Conservation (phyloP, 1,140 invertebrate genomes). For the Dinoponera quadriceps region DNA sequence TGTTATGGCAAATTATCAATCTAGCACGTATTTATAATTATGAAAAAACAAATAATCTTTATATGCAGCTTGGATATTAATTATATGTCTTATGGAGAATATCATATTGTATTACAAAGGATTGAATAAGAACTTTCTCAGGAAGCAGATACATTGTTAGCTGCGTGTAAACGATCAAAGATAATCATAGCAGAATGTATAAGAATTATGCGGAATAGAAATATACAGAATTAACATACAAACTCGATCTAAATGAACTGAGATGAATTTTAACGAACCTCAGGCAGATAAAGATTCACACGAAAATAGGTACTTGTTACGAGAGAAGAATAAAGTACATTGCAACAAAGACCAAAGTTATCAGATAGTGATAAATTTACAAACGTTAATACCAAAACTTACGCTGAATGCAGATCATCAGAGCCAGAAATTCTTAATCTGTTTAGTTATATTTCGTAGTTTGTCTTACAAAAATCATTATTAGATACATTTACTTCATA, state of each 20-base stretch:
- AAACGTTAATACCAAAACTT: neutral
- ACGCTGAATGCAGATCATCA: constrained; percentile 9
- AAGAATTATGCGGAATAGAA: neutral
- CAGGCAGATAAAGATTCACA: neutral
- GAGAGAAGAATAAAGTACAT: neutral
- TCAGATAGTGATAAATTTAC: constrained; percentile 1
- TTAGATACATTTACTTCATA: no score
- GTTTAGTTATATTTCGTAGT: no score
- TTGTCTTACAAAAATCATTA: neutral
- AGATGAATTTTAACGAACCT: constrained; percentile 12
- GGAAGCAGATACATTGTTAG: constrained; percentile 9
- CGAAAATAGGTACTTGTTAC: neutral
- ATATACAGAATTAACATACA: neutral
- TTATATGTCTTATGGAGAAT: no score
- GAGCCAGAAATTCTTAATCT: no score
- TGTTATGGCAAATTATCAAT: no score
- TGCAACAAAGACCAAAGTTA: neutral
- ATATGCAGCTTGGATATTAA: no score
- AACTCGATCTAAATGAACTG: neutral
- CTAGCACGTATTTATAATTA: no score
- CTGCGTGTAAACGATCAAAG: constrained; percentile 49
- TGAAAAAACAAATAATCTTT: no score
- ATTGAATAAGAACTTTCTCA: constrained; percentile 23
- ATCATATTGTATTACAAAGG: no score
- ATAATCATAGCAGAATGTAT: neutral